Conservation (phyloP, 2,888 invertebrate species). For the Cosmia pyralina region DNA sequence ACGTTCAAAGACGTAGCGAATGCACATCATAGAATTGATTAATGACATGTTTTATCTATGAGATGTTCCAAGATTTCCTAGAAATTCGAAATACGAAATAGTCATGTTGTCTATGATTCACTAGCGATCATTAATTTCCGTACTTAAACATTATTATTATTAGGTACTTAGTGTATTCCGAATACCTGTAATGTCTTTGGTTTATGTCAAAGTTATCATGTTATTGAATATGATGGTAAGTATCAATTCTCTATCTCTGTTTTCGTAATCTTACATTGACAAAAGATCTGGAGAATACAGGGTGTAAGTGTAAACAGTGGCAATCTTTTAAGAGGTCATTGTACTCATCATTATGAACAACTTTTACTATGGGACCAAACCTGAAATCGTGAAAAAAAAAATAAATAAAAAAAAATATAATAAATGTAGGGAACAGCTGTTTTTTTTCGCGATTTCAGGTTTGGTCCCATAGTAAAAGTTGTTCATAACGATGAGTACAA, state of each 20-base stretch:
- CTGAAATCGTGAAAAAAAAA: no score
- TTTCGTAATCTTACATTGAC: background rate
- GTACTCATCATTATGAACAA: no score
- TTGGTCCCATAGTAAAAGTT: no score
- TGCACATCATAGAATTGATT: constrained; percentile 1
- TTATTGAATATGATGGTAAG: background rate
- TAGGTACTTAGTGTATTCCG: background rate
- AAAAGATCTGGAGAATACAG: background rate
- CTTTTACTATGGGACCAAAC: no score
- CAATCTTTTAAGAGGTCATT: no score
- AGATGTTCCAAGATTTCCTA: background rate
- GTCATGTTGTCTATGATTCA: background rate
- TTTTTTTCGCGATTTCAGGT: no score
- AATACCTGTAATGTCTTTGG: background rate
- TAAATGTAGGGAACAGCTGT: no score
- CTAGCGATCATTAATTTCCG: background rate
- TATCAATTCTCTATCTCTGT: background rate
- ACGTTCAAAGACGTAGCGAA: constrained; percentile 11
- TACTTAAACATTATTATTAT: background rate
- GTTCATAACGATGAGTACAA: no score
- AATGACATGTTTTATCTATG: background rate
- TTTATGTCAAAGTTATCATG: background rate
- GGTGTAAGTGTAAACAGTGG: no score
- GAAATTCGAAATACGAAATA: background rate
- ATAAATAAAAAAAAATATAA: no score